A percentile compares a stretch with the other conserved stretches of the same genome.
These are phyloP conservation scores for Montipora capricornis DNA, from an alignment of 64 coral and sea anemone genomes.

Conservation along the genomic window DNA sequence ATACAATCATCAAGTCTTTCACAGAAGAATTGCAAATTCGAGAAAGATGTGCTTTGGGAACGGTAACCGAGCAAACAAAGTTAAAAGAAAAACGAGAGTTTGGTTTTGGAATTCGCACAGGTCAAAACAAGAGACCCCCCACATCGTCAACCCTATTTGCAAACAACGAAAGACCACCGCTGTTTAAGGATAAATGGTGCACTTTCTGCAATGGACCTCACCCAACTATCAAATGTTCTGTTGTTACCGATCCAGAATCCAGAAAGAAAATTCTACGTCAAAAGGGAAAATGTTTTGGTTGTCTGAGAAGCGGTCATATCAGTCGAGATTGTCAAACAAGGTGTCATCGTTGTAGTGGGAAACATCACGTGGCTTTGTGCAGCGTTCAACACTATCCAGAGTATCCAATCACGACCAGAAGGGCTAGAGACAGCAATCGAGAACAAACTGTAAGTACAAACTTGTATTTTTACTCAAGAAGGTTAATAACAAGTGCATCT, in stretches of 20 bases:
- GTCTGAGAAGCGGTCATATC: constrained; percentile 55
- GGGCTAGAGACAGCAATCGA: constrained; percentile 1
- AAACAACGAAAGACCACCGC: not conserved
- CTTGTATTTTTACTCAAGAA: constrained; percentile 42
- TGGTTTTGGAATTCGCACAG: not conserved
- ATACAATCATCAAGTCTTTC: constrained; percentile 23
- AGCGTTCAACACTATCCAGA: not conserved
- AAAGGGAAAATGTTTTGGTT: constrained; percentile 75
- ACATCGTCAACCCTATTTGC: not conserved
- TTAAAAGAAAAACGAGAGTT: too few relatives aligned
- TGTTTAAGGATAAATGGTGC: constrained; percentile 28
- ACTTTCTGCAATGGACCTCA: constrained; percentile 60
- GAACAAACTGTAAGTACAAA: constrained; percentile 66
- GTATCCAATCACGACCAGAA: not conserved
- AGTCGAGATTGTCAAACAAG: constrained; percentile 27
- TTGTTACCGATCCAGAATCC: constrained; percentile 36
- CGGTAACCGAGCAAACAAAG: not conserved
- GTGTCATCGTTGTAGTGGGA: constrained; percentile 55
- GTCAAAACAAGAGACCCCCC: not conserved
- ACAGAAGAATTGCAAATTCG: constrained; percentile 44
- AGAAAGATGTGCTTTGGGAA: constrained; percentile 52
- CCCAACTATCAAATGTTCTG: constrained; percentile 44
- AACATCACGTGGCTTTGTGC: constrained; percentile 46
- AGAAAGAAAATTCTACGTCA: constrained; percentile 59
- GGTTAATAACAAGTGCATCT: constrained; percentile 55